Evolutionary conservation across 2,797 vertebrate genomes (phyloP), one percentile per base, ranked within the genome.

Genomic region (Bryconaethiops microstoma): DNA sequence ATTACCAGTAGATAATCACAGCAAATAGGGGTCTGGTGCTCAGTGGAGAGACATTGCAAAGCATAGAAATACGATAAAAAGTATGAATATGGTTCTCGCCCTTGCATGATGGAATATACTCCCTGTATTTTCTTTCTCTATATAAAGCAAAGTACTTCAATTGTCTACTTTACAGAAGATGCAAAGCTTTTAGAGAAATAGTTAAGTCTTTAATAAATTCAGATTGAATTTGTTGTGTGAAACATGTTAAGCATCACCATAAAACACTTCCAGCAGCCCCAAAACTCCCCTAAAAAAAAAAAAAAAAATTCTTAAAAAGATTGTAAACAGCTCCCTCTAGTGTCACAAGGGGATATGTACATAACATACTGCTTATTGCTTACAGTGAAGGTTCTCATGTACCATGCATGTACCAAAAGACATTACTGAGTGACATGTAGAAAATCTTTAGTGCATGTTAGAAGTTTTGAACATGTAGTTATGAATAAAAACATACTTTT

Each of bases 281-380:
- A 16, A 74, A 19, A 59, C 78, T 2, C 76, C n/a, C 42, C 72
- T 19, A 64, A 48, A 82, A 54, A 62, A 85, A 45, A 78, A 83
- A 39, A 21, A 29, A 29, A 2, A 1, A 3, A 35, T 23, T 62
- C 29, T 5, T 50, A 13, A 13, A 82, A 78, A 68, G 16, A 42
- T 17, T 52, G 62, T 79, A 73, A 91, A 91, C 85, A 90, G 86
- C 87, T 82, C 91, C 91, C 89, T 87, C 91, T 93, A 91, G 91
- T 91, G 91, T 68, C 79, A 45, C 77, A 68, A 73, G 69, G 67
- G 78, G 21, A 73, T 48, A 9, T 48, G 29, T 45, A 72, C 50
- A 40, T 79, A 67, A 67, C 17, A 82, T 64, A 85, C 67, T 81
- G 63, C 69, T 74, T 69, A 21, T 21, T 57, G 17, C 52, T 73